Evolutionary conservation across 2,888 invertebrate genomes (phyloP), one percentile per base, ranked within the genome.

Genomic region (Candidula unifasciata): DNA sequence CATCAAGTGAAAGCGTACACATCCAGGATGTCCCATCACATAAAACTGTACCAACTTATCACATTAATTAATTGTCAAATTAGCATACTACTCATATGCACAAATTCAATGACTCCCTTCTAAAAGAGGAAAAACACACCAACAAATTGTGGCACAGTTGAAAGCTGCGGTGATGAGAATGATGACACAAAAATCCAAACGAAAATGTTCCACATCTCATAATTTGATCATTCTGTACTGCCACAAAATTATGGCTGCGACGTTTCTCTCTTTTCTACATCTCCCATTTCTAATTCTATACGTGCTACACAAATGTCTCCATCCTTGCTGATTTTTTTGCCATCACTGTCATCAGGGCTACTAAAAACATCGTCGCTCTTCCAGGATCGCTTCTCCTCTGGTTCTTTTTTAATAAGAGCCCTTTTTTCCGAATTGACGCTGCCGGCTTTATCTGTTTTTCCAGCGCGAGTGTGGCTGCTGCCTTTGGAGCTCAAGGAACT

Each of bases 341-440:
- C n/a, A 8, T 73, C n/a, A 73, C n/a, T 27, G 2, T 3, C 13
- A n/a, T 73, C 71, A 6, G 3, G 44, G 27, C 44, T 37, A 13
- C 18, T 71, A 44, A 35, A 44, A 2, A 27, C 13, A 3, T 73
- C 73, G 2, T 73, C 73, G 30, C 54, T 69, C 54, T 80, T 69
- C 80, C 68, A 52, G n/a, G 21, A 60, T 21, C 44, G 44, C 30
- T 33, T 80, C 27, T 18, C 54, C 2, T 54, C 68, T 3, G 44
- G 37, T 6, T 16, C 80, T 68, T 69, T 80, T 13, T 52, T 27
- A 13, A 81, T 71, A 33, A 82, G 71, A 1, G 76, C 82, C 66
- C 64, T 82, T 66, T 66, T 64, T 76, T 82, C 82, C n/a, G 64
- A 64, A 24, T 54, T 60, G 35, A 52, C 21, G 44, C 76, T 66